A percentile compares a stretch with the other conserved stretches of the same genome.
phyloP scores from a whole-genome alignment of 1,140 invertebrate genomes.

The Druon quercuslanigerum region DNA sequence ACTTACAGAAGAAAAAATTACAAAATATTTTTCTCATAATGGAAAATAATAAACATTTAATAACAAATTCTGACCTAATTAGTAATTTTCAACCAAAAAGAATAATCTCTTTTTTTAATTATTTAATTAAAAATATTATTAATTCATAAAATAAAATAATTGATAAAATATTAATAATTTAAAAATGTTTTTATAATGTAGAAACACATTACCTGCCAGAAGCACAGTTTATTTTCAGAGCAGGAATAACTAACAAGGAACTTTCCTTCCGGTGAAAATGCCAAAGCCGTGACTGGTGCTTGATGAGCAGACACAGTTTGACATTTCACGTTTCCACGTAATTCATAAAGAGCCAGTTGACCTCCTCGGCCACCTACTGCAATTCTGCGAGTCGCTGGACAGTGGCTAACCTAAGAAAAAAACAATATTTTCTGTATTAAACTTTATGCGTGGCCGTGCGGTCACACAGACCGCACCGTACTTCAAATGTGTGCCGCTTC shows the following conservation, averaged over 20 bases:
- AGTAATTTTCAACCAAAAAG: neutral
- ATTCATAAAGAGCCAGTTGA: conserved; percentile 94
- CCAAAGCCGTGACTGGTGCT: conserved; percentile 91
- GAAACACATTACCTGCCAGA: conserved; percentile 93
- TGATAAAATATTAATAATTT: too few species aligned
- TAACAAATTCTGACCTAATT: too few species aligned
- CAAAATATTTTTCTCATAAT: too few species aligned
- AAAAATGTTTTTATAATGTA: neutral
- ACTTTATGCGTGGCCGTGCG: too few species aligned
- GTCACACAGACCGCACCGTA: too few species aligned
- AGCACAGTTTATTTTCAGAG: conserved; percentile 95
- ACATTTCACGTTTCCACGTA: conserved; percentile 91
- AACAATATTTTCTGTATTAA: neutral
- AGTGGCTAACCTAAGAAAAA: conserved; percentile 83
- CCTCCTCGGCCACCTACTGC: conserved; percentile 96
- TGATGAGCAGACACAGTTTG: conserved; percentile 94
- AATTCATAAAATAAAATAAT: too few species aligned
- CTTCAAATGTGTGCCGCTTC: too few species aligned
- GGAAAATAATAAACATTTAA: too few species aligned
- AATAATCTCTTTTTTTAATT: too few species aligned
- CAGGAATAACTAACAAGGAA: conserved; percentile 97
- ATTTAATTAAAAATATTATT: too few species aligned
- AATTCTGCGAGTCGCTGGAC: conserved; percentile 92
- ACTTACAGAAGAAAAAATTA: too few species aligned
- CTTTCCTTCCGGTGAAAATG: conserved; percentile 98